Conservation (phyloP, 2,113 vertebrate genomes). For the zebrafish (Danio rerio) region DNA sequence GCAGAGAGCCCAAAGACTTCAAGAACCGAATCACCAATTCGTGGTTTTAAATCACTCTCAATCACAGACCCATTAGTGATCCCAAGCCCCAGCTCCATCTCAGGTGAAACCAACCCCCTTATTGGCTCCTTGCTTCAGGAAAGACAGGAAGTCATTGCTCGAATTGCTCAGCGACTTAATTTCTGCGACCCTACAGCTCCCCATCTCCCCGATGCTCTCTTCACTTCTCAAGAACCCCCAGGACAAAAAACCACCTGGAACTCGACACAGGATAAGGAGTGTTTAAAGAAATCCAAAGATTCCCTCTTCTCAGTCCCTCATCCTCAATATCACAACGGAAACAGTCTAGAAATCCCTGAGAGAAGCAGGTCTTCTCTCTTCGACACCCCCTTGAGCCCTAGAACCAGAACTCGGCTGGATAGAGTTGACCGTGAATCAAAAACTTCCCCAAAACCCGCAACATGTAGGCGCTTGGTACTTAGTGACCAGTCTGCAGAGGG, state of each 20-base stretch:
- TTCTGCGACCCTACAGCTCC: constrained; percentile 91
- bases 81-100: constrained; percentile 75
- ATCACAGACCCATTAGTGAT: constrained; percentile 74
- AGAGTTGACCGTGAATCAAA: constrained; percentile 63
- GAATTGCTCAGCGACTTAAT: constrained; percentile 95
- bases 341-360: constrained; percentile 69
- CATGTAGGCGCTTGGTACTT: constrained; percentile 80
- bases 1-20: constrained; percentile 74
- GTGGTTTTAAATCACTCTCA: constrained; percentile 88
- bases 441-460: constrained; percentile 80
- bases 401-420: constrained; percentile 66
- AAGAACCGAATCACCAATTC: constrained; percentile 75
- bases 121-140: constrained; percentile 96
- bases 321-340: constrained; percentile 58
- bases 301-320: constrained; percentile 49
- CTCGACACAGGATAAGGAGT: constrained; percentile 75
- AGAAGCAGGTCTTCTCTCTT: constrained; percentile 73
- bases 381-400: constrained; percentile 78
- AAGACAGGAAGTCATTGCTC: constrained; percentile 94
- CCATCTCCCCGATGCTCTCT: constrained; percentile 80
- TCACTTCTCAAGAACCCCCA: constrained; percentile 71
- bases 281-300: constrained; percentile 87
- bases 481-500: constrained; percentile 77
- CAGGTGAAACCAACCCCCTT: constrained; percentile 86
- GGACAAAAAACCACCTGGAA: constrained; percentile 80